phyloP scores from a whole-genome alignment of 1,140 invertebrate genomes.

The Plodia interpunctella region DNA sequence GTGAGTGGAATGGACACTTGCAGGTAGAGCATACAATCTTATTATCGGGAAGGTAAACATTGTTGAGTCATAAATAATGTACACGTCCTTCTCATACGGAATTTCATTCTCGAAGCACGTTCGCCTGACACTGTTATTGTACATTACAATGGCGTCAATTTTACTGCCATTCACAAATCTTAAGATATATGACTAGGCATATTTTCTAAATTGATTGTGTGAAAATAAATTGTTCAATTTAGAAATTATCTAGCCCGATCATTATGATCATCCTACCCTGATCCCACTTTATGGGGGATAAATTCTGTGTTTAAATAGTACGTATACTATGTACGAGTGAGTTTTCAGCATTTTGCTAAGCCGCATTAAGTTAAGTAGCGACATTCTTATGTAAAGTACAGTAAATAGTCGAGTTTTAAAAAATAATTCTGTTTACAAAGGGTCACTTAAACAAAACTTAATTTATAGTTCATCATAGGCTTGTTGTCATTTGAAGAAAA shows the following conservation, averaged over 20 bases:
- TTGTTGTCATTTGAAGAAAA: not conserved
- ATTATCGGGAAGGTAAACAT: conserved; percentile 17
- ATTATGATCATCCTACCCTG: too few species aligned
- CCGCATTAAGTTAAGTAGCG: too few species aligned
- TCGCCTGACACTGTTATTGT: conserved; percentile 1
- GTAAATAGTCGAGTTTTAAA: too few species aligned
- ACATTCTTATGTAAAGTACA: too few species aligned
- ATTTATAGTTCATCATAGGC: too few species aligned
- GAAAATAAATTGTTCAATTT: not conserved
- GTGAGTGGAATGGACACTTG: conserved; percentile 16
- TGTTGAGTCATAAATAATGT: conserved; percentile 19
- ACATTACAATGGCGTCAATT: not conserved
- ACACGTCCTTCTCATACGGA: conserved; percentile 14
- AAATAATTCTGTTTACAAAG: too few species aligned
- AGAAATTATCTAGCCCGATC: not conserved
- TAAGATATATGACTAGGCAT: not conserved
- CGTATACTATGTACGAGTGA: too few species aligned
- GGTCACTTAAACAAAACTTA: too few species aligned
- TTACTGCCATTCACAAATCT: conserved; percentile 5
- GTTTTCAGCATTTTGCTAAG: too few species aligned
- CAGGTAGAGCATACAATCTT: conserved; percentile 6
- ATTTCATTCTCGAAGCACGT: conserved; percentile 17
- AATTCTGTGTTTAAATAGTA: too few species aligned
- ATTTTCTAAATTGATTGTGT: not conserved
- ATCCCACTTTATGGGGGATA: too few species aligned